These are phyloP conservation scores for Urechis unicinctus DNA, from an alignment of 2,888 invertebrate species.

Conservation along the genomic window DNA sequence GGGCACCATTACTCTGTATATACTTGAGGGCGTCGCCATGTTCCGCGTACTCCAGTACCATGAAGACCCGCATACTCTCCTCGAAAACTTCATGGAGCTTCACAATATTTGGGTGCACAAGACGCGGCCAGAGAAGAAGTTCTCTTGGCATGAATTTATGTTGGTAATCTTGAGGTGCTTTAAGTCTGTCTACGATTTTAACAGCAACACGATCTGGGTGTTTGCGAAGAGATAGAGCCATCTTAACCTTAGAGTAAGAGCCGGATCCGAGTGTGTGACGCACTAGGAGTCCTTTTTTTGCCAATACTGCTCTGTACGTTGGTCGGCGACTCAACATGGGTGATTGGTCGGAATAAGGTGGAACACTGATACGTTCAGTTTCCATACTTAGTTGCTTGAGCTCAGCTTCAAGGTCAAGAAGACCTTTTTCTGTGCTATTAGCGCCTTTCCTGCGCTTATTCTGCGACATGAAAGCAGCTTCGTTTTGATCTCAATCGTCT, in stretches of 20 bases:
- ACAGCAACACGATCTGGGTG: conserved; percentile 21
- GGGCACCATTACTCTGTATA: conserved; percentile 49
- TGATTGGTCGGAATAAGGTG: too few relatives aligned
- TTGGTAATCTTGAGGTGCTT: conserved; percentile 32
- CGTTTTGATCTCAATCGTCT: too few relatives aligned
- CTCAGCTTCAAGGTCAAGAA: too few relatives aligned
- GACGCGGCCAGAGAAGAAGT: conserved; percentile 29
- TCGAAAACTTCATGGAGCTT: conserved; percentile 25
- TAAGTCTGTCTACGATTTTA: conserved; percentile 26
- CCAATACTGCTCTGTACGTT: conserved; percentile 43
- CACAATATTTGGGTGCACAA: conserved; percentile 28
- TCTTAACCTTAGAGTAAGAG: conserved; percentile 41
- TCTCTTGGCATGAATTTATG: conserved; percentile 32
- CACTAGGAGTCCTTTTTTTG: conserved; percentile 38
- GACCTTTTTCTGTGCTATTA: too few relatives aligned
- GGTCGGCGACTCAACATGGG: too few relatives aligned
- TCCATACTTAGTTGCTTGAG: too few relatives aligned
- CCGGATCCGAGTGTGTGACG: conserved; percentile 43
- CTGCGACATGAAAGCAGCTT: too few relatives aligned
- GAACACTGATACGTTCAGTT: too few relatives aligned
- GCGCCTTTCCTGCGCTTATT: too few relatives aligned
- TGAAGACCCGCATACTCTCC: conserved; percentile 34
- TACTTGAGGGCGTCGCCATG: conserved; percentile 51
- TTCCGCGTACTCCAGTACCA: conserved; percentile 50
- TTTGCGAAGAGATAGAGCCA: conserved; percentile 7